These are phyloP conservation scores for Anarhynchus alexandrinus DNA, from an alignment of 2,113 vertebrate species.

Conservation along the genomic window DNA sequence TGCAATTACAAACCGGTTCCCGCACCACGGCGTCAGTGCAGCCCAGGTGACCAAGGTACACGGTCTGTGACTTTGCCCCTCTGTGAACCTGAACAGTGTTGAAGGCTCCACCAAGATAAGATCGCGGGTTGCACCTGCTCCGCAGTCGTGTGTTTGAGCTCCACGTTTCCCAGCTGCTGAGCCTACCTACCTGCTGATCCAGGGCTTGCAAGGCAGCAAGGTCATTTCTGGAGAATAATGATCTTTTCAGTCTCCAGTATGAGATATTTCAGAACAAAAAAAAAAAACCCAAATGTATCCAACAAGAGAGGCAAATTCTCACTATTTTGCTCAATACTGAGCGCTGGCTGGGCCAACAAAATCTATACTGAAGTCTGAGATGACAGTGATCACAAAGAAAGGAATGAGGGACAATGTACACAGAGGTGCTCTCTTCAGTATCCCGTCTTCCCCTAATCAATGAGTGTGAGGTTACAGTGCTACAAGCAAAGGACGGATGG, in stretches of 20 bases:
- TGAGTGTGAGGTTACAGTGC: neutral
- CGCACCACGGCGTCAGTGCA: rapidly evolving
- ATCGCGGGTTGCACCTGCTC: neutral
- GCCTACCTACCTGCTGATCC: neutral
- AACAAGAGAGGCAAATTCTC: neutral
- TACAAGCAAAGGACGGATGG: neutral
- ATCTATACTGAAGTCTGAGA: neutral
- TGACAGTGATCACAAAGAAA: neutral
- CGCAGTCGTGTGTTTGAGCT: neutral
- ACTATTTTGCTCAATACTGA: neutral
- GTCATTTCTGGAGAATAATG: neutral
- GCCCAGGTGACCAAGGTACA: constrained; percentile 1
- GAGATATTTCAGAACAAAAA: neutral
- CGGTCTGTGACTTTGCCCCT: neutral
- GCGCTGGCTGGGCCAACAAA: neutral
- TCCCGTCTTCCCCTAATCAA: neutral
- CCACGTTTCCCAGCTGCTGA: neutral
- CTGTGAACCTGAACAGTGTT: neutral
- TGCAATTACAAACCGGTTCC: neutral
- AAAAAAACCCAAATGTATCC: neutral
- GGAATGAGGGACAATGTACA: neutral
- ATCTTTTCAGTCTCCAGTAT: neutral
- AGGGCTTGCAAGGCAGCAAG: neutral
- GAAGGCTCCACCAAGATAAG: constrained; percentile 11
- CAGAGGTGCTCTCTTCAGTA: neutral